Conservation (phyloP, 2,797 vertebrate species). For the Emys orbicularis region DNA sequence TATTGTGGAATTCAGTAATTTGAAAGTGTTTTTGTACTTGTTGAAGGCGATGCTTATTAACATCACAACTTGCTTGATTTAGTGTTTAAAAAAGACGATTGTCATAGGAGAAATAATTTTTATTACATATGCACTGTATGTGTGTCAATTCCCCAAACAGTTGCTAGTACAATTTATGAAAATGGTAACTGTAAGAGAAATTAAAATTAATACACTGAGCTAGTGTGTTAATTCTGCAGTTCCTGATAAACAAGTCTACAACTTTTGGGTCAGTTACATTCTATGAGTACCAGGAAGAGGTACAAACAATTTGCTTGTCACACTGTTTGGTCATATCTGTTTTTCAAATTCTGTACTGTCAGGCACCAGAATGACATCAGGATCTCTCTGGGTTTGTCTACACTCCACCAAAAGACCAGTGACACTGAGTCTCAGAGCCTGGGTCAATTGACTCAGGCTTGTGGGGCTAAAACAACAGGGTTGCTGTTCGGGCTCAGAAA, state of each 20-base stretch:
- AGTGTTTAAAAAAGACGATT: not conserved
- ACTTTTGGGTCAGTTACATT: not conserved
- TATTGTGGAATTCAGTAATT: not conserved
- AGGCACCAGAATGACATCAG: not conserved
- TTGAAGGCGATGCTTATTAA: not conserved
- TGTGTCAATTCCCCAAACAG: not conserved
- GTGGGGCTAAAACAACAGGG: not conserved
- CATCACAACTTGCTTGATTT: not conserved
- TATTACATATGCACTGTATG: not conserved
- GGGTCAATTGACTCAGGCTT: not conserved
- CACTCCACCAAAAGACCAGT: not conserved
- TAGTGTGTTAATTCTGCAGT: not conserved
- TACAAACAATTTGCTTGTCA: not conserved
- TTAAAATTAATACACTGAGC: not conserved
- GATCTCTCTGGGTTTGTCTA: not conserved
- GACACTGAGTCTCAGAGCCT: not conserved
- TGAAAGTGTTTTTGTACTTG: fast-evolving
- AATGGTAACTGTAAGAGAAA: not conserved
- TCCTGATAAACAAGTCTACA: not conserved
- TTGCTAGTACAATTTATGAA: not conserved
- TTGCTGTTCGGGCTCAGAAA: not conserved
- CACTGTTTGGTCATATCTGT: not conserved
- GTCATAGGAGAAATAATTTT: not conserved
- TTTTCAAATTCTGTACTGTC: not conserved
- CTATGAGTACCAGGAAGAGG: not conserved